Evolutionary conservation across 2,888 invertebrate species (phyloP).

Genomic region (Alcis repandata): DNA sequence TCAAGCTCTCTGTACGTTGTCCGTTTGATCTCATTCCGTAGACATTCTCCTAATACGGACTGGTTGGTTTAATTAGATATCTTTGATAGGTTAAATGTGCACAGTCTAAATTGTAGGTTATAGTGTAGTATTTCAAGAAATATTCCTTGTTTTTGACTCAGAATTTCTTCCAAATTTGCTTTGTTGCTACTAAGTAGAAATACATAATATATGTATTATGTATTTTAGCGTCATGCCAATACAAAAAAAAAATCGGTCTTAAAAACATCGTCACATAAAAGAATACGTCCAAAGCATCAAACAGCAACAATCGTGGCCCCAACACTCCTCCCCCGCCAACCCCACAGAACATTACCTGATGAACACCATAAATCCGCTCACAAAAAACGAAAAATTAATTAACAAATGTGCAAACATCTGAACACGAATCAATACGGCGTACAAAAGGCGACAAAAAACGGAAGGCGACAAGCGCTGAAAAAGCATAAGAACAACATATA

Average conservation of each 20-base stretch:
- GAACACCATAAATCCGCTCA: conserved; percentile 22
- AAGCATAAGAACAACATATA: conserved; percentile 53
- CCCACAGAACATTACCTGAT: conserved; percentile 21
- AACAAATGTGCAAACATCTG: conserved; percentile 52
- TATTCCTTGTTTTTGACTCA: too few relatives aligned
- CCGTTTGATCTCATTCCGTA: conserved; percentile 26
- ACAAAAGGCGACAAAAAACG: conserved; percentile 69
- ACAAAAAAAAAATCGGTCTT: background rate
- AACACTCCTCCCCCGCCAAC: background rate
- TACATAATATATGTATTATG: background rate
- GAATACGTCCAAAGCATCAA: background rate
- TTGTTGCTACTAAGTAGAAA: background rate
- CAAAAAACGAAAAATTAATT: conserved; percentile 44
- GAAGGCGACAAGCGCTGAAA: conserved; percentile 44
- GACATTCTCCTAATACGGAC: conserved; percentile 20
- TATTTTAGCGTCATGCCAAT: background rate
- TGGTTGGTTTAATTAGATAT: conserved; percentile 10
- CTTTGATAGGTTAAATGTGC: conserved; percentile 3
- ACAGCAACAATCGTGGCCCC: background rate
- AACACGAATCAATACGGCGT: conserved; percentile 66
- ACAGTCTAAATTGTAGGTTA: too few relatives aligned
- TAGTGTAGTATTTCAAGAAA: too few relatives aligned
- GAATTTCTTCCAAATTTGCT: too few relatives aligned
- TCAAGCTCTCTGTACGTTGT: conserved; percentile 21
- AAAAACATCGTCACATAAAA: background rate